phyloP scores from a whole-genome alignment of 53 echinoderm and acorn worm genomes.

The Glandiceps talaboti region DNA sequence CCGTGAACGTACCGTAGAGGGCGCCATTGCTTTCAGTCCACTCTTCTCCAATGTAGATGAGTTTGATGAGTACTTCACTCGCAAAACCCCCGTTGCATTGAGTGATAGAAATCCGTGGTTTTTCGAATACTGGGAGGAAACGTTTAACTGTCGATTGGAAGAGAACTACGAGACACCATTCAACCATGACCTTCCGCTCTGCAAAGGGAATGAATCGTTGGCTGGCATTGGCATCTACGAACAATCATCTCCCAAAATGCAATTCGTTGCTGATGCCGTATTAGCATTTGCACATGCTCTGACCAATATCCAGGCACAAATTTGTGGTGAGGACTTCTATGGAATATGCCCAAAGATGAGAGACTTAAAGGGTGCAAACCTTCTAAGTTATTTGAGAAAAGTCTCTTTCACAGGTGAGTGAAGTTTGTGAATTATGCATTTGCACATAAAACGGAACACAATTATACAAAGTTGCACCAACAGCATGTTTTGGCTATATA shows the following conservation, averaged over 20 bases:
- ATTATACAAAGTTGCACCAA: too few relatives aligned
- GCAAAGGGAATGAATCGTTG: background rate
- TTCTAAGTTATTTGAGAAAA: slow-evolving; percentile 56
- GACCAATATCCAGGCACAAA: slow-evolving; percentile 41
- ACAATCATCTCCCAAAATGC: slow-evolving; percentile 55
- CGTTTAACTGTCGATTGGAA: background rate
- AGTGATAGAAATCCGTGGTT: background rate
- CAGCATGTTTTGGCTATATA: too few relatives aligned
- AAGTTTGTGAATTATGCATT: too few relatives aligned
- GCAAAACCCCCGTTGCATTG: background rate
- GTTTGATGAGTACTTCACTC: background rate
- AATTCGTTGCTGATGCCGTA: slow-evolving; percentile 82
- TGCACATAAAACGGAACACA: too few relatives aligned
- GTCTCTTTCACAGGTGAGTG: slow-evolving; percentile 51
- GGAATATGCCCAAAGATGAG: slow-evolving; percentile 61
- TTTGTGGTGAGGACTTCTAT: slow-evolving; percentile 34
- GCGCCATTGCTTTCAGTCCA: background rate
- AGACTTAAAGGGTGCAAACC: slow-evolving; percentile 50
- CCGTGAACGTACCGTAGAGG: background rate
- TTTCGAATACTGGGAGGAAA: background rate
- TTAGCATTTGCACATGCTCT: slow-evolving; percentile 80
- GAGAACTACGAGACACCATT: background rate
- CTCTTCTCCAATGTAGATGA: background rate
- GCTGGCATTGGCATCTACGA: background rate
- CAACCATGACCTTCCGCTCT: background rate